Base-by-base conservation (phyloP, 2,797 vertebrate species). In the Artibeus lituratus region DNA sequence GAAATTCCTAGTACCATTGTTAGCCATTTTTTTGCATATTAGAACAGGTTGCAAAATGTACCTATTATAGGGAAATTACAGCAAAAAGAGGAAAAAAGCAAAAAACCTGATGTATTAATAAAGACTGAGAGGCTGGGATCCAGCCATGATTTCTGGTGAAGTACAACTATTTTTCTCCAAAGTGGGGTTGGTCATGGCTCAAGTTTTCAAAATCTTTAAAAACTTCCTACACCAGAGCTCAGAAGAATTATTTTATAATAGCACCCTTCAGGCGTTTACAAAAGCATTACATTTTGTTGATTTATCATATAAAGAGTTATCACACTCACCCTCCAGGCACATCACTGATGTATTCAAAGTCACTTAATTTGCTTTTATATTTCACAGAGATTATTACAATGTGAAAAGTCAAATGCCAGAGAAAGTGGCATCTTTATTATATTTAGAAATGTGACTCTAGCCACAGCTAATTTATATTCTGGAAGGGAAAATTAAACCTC, bases 371-470 rank as follows among this genome's bases (percentile, higher is more conserved):
- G 57, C 70, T 83, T 98, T 94, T 80, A 3, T 92, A 90, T 91
- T 97, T 97, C 89, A 87, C 65, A 82, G 96, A 97, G 59, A 96
- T 72, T 88, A 85, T 96, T 98, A 95, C 94, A 89, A 94, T 93
- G 90, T 55, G 69, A 96, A 98, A 97, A 98, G 94, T 97, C 95
- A 96, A 90, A 96, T 96, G 96, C 95, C 87, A 96, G 87, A 92
- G 86, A 96, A 94, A 97, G 96, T 94, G 39, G 39, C 39, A 42
- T 97, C 95, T 97, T 95, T 62, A 42, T 85, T 94, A 84, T 95
- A 88, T 97, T 97, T 98, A 96, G 93, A 98, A 96, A 97, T 78
- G 69, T 97, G 95, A 97, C 93, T 97, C 97, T 96, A 98, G 97
- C 37, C 96, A 24, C 82, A 96, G 96, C 65, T 81, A 76, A 98